Conservation (phyloP, 2,888 invertebrate genomes). For the Melanostoma scalare region DNA sequence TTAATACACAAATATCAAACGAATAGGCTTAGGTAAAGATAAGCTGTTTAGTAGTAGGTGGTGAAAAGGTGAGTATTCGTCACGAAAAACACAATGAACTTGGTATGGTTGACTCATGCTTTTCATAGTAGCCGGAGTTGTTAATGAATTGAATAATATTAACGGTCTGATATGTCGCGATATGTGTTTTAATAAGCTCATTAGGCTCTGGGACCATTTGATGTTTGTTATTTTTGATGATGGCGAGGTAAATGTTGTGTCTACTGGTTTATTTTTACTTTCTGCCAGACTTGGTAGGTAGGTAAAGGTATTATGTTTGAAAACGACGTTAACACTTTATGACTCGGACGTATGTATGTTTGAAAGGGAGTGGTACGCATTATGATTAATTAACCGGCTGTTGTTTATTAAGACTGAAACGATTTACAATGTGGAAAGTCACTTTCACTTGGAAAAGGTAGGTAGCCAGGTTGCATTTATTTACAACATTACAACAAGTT, state of each 20-base stretch:
- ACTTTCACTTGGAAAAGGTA: slow-evolving; percentile 51
- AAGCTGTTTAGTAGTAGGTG: slow-evolving; percentile 39
- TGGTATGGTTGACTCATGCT: slow-evolving; percentile 48
- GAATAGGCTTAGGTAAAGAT: slow-evolving; percentile 29
- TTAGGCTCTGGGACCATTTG: neutral
- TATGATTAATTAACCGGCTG: slow-evolving; percentile 40
- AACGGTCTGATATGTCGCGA: slow-evolving; percentile 38
- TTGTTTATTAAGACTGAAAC: slow-evolving; percentile 1
- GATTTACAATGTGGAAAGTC: slow-evolving; percentile 18
- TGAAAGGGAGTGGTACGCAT: slow-evolving; percentile 18
- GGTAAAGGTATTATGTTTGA: too few species aligned
- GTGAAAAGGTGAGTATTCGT: slow-evolving; percentile 43
- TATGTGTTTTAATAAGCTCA: slow-evolving; percentile 11
- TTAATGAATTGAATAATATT: slow-evolving; percentile 54
- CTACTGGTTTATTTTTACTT: slow-evolving; percentile 10
- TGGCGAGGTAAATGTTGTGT: neutral
- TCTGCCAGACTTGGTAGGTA: neutral
- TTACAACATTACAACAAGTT: too few species aligned
- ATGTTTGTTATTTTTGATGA: slow-evolving; percentile 3
- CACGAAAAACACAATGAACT: slow-evolving; percentile 61
- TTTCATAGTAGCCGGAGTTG: slow-evolving; percentile 14
- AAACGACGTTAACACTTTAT: slow-evolving; percentile 4
- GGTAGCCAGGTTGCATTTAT: too few species aligned
- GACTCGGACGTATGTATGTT: neutral
- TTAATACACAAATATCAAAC: neutral